Evolutionary conservation across 2,797 vertebrate species (phyloP).

Genomic region (Macroramphosus scolopax): DNA sequence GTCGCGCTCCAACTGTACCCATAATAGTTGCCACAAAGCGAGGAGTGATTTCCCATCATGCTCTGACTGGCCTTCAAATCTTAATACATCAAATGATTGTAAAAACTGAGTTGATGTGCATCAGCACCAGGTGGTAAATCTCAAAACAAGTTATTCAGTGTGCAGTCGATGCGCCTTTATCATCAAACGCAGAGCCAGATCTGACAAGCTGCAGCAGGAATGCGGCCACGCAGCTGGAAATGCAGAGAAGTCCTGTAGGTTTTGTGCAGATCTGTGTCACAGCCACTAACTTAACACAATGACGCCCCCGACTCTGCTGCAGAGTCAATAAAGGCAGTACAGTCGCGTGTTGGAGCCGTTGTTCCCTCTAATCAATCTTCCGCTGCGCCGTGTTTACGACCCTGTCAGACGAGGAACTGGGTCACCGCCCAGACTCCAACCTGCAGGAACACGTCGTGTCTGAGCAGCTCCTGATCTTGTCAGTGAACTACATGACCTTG

Average conservation of each 20-base stretch:
- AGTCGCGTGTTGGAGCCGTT: constrained; percentile 20
- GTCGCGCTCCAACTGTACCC: constrained; percentile 40
- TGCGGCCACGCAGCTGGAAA: no score
- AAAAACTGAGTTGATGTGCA: no score
- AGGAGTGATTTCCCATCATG: no score
- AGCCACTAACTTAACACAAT: no score
- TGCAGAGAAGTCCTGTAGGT: no score
- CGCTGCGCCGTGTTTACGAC: constrained; percentile 37
- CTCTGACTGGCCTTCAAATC: no score
- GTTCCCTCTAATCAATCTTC: constrained; percentile 36
- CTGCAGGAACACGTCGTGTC: constrained; percentile 31
- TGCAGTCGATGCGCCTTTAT: no score
- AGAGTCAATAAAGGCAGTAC: constrained; percentile 31
- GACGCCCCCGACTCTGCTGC: constrained; percentile 26
- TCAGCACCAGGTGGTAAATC: no score
- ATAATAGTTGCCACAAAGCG: constrained; percentile 18
- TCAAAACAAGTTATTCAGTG: no score
- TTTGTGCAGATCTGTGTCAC: constrained; percentile 22
- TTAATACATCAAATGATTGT: no score
- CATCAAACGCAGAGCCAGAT: constrained; percentile 5
- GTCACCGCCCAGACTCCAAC: constrained; percentile 37
- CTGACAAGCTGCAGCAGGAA: no score
- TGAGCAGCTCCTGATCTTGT: constrained; percentile 21
- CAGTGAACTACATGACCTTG: constrained; percentile 29
- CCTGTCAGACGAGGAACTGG: constrained; percentile 39